phyloP scores from a whole-genome alignment of 1,140 invertebrate genomes.

The Nomia melanderi region DNA sequence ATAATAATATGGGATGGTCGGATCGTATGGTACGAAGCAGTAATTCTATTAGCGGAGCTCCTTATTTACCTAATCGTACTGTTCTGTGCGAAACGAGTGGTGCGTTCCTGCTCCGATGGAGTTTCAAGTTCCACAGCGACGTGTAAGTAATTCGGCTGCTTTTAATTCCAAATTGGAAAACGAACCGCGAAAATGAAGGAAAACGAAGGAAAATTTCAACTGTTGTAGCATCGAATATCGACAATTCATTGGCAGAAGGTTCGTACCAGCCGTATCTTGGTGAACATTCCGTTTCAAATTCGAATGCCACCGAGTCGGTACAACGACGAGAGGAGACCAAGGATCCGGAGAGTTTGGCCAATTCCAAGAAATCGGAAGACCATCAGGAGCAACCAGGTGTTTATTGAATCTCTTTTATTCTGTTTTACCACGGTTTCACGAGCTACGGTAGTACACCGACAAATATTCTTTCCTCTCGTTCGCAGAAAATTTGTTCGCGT shows the following conservation, averaged over 20 bases:
- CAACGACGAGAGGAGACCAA: too few species aligned
- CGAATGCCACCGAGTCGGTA: not conserved
- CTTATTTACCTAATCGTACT: constrained; percentile 85
- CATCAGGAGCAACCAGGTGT: constrained; percentile 73
- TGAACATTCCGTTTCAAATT: constrained; percentile 66
- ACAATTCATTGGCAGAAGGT: constrained; percentile 42
- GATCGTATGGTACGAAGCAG: constrained; percentile 90
- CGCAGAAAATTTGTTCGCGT: constrained; percentile 72
- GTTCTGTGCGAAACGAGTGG: constrained; percentile 76
- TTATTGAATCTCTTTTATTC: too few species aligned
- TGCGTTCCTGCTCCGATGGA: constrained; percentile 23
- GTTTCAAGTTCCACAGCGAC: constrained; percentile 20
- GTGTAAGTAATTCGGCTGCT: constrained; percentile 39
- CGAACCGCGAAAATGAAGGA: not conserved
- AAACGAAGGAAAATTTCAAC: not conserved
- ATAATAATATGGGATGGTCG: constrained; percentile 89
- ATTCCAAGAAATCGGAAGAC: constrained; percentile 58
- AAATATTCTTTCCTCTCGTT: not conserved
- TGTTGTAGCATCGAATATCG: constrained; percentile 7
- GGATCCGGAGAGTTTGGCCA: too few species aligned
- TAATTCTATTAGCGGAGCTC: constrained; percentile 86
- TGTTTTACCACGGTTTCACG: not conserved
- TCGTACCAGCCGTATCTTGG: constrained; percentile 72
- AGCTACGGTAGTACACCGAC: too few species aligned
- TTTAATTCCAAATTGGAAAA: not conserved